Conservation (phyloP, 2,113 vertebrate species). For the Haemorhous mexicanus region DNA sequence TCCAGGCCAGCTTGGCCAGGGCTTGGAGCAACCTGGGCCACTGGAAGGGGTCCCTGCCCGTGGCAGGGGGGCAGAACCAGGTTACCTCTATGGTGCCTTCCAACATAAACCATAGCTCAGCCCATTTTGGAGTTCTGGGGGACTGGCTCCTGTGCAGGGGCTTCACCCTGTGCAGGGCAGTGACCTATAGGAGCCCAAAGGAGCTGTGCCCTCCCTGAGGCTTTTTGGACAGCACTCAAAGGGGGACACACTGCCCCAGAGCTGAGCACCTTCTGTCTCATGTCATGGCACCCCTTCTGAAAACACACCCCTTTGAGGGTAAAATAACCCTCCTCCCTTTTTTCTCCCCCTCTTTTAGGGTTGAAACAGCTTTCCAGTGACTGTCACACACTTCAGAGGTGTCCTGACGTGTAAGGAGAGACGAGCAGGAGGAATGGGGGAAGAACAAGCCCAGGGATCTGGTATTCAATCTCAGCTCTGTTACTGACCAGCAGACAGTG, state of each 20-base stretch:
- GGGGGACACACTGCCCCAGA: background rate
- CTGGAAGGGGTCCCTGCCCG: background rate
- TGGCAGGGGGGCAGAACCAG: background rate
- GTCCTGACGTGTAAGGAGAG: background rate
- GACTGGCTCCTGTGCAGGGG: background rate
- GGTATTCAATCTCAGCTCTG: background rate
- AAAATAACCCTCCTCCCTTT: background rate
- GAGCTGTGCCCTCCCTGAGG: background rate
- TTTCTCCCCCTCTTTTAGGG: background rate
- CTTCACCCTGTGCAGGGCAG: background rate
- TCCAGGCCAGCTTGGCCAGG: background rate
- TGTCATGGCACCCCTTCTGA: background rate
- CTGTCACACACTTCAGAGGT: background rate
- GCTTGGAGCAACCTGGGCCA: rapidly evolving
- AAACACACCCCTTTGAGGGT: too few species aligned
- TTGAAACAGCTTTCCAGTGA: background rate
- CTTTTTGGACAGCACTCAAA: rapidly evolving
- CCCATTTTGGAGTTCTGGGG: background rate
- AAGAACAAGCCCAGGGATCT: background rate
- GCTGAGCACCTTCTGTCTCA: background rate
- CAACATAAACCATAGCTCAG: background rate
- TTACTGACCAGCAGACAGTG: background rate
- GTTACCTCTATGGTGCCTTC: background rate
- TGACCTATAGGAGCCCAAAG: background rate
- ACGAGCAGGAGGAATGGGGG: background rate